Base-by-base conservation (phyloP, 35 echinoderm and acorn worm species). In the Holothuria glaberrima region DNA sequence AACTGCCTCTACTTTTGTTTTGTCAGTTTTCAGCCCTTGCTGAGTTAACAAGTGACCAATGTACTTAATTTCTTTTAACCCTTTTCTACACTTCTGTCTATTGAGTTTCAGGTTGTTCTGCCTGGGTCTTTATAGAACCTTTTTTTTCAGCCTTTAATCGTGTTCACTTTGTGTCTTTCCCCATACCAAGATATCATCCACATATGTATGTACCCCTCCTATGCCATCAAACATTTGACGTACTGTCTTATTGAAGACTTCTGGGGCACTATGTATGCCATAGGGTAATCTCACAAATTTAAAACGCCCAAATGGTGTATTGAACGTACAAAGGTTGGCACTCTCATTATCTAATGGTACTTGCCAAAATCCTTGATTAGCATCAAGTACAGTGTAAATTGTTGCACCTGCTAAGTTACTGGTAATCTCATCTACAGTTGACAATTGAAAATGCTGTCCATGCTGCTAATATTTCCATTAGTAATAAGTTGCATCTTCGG, bases 291-390 rank as follows among this genome's bases (percentile, higher is more conserved):
- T 45, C 16, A 30, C 6, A 71, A 26, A 88, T 16, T 30, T 27
- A 48, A 68, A 88, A 7, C 65, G 61, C 0, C 86, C 86, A 71
- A 88, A 88, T 4, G 86, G 86, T 48, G 64, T 88, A 48, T 68
- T 88, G 65, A 88, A 88, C 5, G 30, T 68, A 27, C 60, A 68
- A 21, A 71, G 20, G 35, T 88, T 71, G 24, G 17, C 24, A 57
- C 86, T 88, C 27, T 72, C 20, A 44, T n/a, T n/a, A n/a, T n/a
- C n/a, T n/a, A n/a, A n/a, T n/a, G n/a, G n/a, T n/a, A n/a, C n/a
- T n/a, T n/a, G n/a, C n/a, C n/a, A n/a, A n/a, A n/a, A n/a, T n/a
- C n/a, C n/a, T n/a, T n/a, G n/a, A n/a, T n/a, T n/a, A n/a, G n/a
- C n/a, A n/a, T n/a, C n/a, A n/a, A n/a, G n/a, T n/a, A n/a, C n/a